Percentiles rank a stretch among this genome's conserved stretches.
These are phyloP conservation scores for Hydropotes inermis DNA, from an alignment of 2,113 vertebrate genomes.

Conservation along the genomic window DNA sequence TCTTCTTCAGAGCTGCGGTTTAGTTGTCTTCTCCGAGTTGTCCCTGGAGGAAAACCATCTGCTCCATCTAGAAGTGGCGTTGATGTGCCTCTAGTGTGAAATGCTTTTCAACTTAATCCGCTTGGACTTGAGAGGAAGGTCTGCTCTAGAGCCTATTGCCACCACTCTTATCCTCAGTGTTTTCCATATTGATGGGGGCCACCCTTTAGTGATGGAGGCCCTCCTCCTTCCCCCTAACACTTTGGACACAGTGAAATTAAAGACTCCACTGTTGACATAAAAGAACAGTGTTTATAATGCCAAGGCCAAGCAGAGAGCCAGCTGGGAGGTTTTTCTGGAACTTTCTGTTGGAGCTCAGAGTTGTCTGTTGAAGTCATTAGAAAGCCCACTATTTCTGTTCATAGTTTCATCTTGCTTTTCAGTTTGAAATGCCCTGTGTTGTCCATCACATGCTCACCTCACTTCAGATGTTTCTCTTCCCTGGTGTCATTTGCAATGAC, in stretches of 20 bases:
- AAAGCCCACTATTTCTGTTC: neutral
- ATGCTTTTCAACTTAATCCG: neutral
- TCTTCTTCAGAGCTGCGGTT: neutral
- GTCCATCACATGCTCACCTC: accelerated
- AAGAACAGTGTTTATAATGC: neutral
- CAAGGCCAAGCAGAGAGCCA: neutral
- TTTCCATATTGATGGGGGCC: neutral
- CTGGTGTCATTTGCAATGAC: neutral
- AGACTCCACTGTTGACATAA: neutral
- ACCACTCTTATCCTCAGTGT: neutral
- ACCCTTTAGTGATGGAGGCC: neutral
- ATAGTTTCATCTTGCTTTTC: neutral
- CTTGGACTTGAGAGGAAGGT: neutral
- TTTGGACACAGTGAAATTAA: neutral
- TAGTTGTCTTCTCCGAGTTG: neutral
- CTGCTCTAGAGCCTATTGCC: neutral
- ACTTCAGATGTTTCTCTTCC: neutral
- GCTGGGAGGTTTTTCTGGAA: neutral
- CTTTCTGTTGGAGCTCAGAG: neutral
- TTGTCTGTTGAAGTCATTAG: neutral
- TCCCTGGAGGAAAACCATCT: neutral
- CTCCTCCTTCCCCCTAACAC: neutral
- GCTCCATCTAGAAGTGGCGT: neutral
- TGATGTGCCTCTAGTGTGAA: neutral
- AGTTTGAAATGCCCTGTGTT: no score